Evolutionary conservation across 35 echinoderm and acorn worm species (phyloP).

Genomic region (Ophioderma brevispina): DNA sequence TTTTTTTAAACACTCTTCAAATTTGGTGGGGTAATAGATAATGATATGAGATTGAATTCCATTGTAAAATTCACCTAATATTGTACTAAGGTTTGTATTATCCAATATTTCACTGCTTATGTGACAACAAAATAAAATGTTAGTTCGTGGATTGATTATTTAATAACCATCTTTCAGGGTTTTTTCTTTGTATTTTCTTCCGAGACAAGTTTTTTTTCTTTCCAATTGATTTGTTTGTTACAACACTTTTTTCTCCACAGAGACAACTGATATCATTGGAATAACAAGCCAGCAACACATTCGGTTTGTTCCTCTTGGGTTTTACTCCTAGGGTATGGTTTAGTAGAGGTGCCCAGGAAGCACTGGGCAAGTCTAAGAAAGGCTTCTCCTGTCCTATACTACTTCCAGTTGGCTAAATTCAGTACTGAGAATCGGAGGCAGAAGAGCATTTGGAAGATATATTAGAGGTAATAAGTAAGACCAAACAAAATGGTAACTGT

Average conservation of each 20-base stretch:
- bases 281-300: conserved; percentile 97
- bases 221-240: too few relatives aligned
- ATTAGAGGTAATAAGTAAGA: conserved; percentile 58
- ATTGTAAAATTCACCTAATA: too few relatives aligned
- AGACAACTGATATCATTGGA: conserved; percentile 72
- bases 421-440: conserved; percentile 95
- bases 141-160: too few relatives aligned
- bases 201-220: too few relatives aligned
- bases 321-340: conserved; percentile 83
- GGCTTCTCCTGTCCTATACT: conserved; percentile 78
- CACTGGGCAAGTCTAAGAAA: conserved; percentile 84
- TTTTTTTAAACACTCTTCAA: too few relatives aligned
- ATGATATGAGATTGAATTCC: too few relatives aligned
- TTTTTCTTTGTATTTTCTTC: too few relatives aligned
- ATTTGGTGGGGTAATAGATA: too few relatives aligned
- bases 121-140: too few relatives aligned
- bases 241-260: conserved; percentile 13
- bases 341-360: conserved; percentile 92
- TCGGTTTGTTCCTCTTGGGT: conserved; percentile 86
- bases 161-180: too few relatives aligned
- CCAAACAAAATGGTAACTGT: neutral
- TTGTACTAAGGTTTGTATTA: too few relatives aligned
- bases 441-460: conserved; percentile 94
- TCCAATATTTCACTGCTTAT: too few relatives aligned
- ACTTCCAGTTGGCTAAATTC: conserved; percentile 89